Base-by-base conservation (phyloP, 2,113 vertebrate species). In the Epinephelus lanceolatus region DNA sequence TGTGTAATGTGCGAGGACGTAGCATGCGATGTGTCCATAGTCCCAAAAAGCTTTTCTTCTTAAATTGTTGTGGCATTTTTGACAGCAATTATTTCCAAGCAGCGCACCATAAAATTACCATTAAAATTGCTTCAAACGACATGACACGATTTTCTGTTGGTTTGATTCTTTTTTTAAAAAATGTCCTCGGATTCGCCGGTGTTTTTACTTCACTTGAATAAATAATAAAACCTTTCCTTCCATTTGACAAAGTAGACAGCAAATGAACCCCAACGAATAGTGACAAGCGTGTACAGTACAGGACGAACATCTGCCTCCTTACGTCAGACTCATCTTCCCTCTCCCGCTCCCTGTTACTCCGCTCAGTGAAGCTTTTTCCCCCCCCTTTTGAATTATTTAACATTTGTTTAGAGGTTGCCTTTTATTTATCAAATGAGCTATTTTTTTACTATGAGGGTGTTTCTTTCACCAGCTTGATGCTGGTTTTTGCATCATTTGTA, bases 21-120 rank as follows among this genome's bases (percentile, higher is more conserved):
- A 65, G 45, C 73, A 49, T 49, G 33, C 45, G 25, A 72, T 19
- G 49, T 83, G 80, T 89, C 65, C 73, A 65, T n/a, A 33, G 45
- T 12, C 23, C 21, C 73, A 9, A 56, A 83, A 80, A 77, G 61
- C 81, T 76, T 73, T 25, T 75, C 62, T 69, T 70, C 68, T 61
- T 88, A 87, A 90, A 83, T 70, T 91, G 70, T 84, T 87, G 85
- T 89, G 83, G 71, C 87, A 78, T 91, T 82, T 91, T 70, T 91
- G 85, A 89, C 88, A 87, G 91, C 91, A 93, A 90, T 94, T 94
- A 88, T 92, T 87, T 91, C 77, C 88, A 80, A 80, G 88, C 86
- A 80, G 77, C 23, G 67, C 91, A 72, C 83, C 92, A 90, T 85
- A 84, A 91, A 91, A 93, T 92, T 88, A 89, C 71, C 89, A 84